Percentiles rank a stretch among this genome's conserved stretches.
Evolutionary conservation across 2,113 vertebrate species (phyloP).

Genomic region (Lethenteron reissneri): DNA sequence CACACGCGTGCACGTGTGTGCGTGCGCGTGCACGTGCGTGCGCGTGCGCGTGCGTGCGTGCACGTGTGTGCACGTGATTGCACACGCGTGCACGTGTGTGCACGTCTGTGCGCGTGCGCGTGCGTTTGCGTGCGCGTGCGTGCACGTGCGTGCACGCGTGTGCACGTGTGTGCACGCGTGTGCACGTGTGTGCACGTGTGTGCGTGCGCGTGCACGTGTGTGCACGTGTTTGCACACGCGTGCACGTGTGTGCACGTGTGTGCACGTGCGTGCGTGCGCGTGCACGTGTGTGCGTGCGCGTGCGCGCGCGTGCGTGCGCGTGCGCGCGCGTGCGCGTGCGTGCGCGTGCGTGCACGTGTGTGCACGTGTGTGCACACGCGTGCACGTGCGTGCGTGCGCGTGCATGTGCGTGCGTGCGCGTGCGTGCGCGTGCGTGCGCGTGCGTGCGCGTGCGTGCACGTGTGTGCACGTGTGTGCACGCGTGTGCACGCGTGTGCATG

Average conservation of each 20-base stretch:
- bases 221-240: too few relatives aligned
- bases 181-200: too few relatives aligned
- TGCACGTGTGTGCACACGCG: not conserved
- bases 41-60: too few relatives aligned
- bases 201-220: too few relatives aligned
- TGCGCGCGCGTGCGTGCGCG: constrained; percentile 1
- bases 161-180: too few relatives aligned
- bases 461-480: not conserved
- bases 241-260: too few relatives aligned
- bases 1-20: too few relatives aligned
- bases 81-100: too few relatives aligned
- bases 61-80: too few relatives aligned
- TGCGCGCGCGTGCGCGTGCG: too few relatives aligned
- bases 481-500: not conserved
- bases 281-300: not conserved
- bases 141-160: not conserved
- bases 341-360: not conserved
- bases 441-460: constrained; percentile 1
- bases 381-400: not conserved
- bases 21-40: too few relatives aligned
- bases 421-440: constrained; percentile 3
- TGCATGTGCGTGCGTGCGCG: constrained; percentile 2
- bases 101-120: too few relatives aligned
- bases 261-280: not conserved
- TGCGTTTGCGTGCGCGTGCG: not conserved